Conservation (phyloP, 2,888 invertebrate species). For the Syrphus vitripennis region DNA sequence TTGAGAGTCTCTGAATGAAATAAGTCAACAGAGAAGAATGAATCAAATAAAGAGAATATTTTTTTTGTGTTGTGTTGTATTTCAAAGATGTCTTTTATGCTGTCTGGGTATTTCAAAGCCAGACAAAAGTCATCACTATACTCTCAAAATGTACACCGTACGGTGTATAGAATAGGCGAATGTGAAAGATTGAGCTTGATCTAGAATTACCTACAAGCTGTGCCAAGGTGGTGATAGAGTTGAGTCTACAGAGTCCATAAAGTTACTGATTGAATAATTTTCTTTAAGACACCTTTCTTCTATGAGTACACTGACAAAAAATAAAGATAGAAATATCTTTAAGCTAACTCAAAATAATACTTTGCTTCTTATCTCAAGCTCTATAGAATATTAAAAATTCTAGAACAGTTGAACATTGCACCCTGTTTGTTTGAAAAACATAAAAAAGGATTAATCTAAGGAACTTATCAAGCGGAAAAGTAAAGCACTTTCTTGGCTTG, state of each 20-base stretch:
- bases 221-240: conserved; percentile 3
- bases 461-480: too few species aligned
- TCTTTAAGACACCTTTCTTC: conserved; percentile 25
- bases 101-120: not conserved
- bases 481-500: too few species aligned
- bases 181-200: conserved; percentile 48
- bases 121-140: not conserved
- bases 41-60: conserved; percentile 18
- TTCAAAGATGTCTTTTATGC: conserved; percentile 4
- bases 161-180: conserved; percentile 6
- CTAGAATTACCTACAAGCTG: conserved; percentile 57
- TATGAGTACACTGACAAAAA: not conserved
- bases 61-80: not conserved
- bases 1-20: conserved; percentile 33
- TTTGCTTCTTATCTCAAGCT: not conserved
- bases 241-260: not conserved
- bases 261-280: conserved; percentile 51
- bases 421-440: too few species aligned
- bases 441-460: too few species aligned
- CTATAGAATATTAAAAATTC: not conserved
- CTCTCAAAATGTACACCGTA: not conserved
- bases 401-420: too few species aligned
- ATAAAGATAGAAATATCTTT: not conserved
- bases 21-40: conserved; percentile 52
- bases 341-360: not conserved